Conservation (phyloP, 2,888 invertebrate genomes). For the Eupithecia abbreviata region DNA sequence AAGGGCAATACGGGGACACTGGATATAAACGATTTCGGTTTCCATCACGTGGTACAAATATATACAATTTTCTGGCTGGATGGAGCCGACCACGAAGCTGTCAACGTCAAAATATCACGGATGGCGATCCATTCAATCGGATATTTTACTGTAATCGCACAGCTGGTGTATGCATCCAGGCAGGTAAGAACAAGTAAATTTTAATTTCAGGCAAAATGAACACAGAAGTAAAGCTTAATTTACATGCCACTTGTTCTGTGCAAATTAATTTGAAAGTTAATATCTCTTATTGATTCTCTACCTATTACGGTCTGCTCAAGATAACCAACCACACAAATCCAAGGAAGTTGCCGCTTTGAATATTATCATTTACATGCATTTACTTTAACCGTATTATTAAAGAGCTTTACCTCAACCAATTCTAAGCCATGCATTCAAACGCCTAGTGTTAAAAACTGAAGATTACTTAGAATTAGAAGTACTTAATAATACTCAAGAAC, state of each 20-base stretch:
- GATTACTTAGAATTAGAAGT: no score
- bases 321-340: neutral
- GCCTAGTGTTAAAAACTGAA: neutral
- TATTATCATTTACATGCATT: neutral
- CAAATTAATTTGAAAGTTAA: neutral
- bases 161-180: neutral
- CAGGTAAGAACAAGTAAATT: neutral
- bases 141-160: no score
- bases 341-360: neutral
- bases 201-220: neutral
- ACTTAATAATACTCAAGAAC: neutral
- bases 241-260: neutral
- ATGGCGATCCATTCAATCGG: no score
- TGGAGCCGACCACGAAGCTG: no score
- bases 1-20: no score
- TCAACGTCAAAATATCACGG: no score
- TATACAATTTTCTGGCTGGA: no score
- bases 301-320: neutral
- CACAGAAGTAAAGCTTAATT: neutral
- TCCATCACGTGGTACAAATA: no score
- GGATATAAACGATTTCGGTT: no score
- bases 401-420: constrained; percentile 4
- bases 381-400: neutral
- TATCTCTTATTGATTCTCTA: no score
- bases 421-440: constrained; percentile 23